A percentile compares a stretch with the other conserved stretches of the same genome.
phyloP scores from a whole-genome alignment of 1,140 invertebrate genomes.

The Zaprionus lachaisei region DNA sequence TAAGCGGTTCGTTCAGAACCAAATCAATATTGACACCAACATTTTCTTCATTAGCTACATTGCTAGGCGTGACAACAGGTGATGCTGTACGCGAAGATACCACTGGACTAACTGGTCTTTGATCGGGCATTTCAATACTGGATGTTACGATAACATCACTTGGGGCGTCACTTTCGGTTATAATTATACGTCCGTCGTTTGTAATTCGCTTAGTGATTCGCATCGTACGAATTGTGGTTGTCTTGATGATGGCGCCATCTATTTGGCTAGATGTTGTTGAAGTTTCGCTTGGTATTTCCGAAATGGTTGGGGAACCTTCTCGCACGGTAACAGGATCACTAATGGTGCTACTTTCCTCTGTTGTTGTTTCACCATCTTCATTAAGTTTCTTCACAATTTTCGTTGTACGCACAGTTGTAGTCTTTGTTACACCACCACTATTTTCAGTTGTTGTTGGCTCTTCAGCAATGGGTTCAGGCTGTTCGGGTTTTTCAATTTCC shows the following conservation, averaged over 20 bases:
- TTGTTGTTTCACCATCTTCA: conserved; percentile 70
- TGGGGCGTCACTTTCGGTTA: conserved; percentile 72
- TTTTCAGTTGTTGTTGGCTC: conserved; percentile 30
- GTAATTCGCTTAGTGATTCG: conserved; percentile 76
- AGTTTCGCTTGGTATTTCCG: conserved; percentile 72
- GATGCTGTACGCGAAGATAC: conserved; percentile 44
- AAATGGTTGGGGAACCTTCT: conserved; percentile 62
- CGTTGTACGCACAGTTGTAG: conserved; percentile 79
- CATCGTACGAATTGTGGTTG: conserved; percentile 81
- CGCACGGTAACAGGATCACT: conserved; percentile 70
- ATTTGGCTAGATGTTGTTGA: conserved; percentile 78
- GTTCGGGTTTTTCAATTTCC: conserved; percentile 10
- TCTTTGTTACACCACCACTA: conserved; percentile 73
- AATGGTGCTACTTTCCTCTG: conserved; percentile 62
- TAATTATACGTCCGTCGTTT: conserved; percentile 76
- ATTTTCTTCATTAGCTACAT: conserved; percentile 43
- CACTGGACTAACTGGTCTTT: conserved; percentile 61
- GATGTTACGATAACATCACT: conserved; percentile 76
- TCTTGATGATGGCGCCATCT: conserved; percentile 82
- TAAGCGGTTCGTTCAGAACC: conserved; percentile 47
- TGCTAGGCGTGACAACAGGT: conserved; percentile 54
- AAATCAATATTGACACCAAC: conserved; percentile 59
- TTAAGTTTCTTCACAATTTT: conserved; percentile 71
- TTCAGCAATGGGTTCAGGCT: conserved; percentile 11
- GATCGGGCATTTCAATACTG: conserved; percentile 80